phyloP scores from a whole-genome alignment of 92 coral and sea anemone species.

The Phymanthus crucifer region DNA sequence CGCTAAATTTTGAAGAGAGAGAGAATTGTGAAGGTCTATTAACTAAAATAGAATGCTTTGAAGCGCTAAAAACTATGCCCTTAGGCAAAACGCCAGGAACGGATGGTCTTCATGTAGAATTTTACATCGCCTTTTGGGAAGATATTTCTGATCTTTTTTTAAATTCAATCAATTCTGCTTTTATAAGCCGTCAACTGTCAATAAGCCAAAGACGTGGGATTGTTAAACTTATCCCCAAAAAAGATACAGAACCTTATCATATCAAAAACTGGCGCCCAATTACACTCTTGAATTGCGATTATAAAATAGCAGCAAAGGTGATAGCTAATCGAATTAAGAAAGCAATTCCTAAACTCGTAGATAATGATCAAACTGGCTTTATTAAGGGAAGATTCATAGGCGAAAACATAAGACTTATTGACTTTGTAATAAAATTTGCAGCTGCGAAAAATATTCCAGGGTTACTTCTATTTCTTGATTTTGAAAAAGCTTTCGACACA shows the following conservation, averaged over 20 bases:
- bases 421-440: too few relatives aligned
- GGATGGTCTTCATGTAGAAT: constrained; percentile 9
- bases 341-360: neutral
- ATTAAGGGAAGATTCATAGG: neutral
- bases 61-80: neutral
- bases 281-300: neutral
- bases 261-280: neutral
- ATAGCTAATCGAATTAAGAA: neutral
- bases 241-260: neutral
- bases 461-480: too few relatives aligned
- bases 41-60: neutral
- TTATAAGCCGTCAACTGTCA: neutral
- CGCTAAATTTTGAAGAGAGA: neutral
- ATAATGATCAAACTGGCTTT: neutral
- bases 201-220: neutral
- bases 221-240: neutral
- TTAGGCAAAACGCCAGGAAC: neutral
- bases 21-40: neutral
- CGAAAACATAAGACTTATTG: neutral
- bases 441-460: too few relatives aligned
- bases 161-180: neutral
- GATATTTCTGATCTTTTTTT: neutral
- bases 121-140: neutral
- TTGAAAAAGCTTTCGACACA: too few relatives aligned
- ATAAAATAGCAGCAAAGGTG: neutral